phyloP scores from a whole-genome alignment of 1,140 invertebrate species.

The Drosophila pandora region DNA sequence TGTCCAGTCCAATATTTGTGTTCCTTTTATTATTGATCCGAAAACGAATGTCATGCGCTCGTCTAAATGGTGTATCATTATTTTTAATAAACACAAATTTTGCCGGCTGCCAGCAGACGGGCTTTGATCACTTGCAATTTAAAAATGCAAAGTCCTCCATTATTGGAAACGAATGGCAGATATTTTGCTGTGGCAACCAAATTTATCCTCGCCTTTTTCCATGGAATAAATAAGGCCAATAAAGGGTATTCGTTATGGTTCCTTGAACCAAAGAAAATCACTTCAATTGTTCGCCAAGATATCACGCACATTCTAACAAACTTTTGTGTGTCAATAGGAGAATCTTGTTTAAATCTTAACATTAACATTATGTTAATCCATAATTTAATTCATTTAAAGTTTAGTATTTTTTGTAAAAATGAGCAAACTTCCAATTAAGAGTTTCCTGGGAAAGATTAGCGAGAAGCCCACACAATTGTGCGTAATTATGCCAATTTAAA shows the following conservation, averaged over 20 bases:
- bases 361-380: not conserved
- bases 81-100: conserved; percentile 55
- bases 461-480: conserved; percentile 59
- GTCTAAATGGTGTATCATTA: conserved; percentile 43
- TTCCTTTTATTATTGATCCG: conserved; percentile 20
- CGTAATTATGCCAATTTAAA: conserved; percentile 72
- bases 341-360: no score
- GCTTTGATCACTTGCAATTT: conserved; percentile 52
- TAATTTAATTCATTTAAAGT: not conserved
- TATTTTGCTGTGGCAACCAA: conserved; percentile 35
- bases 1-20: not conserved
- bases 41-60: conserved; percentile 3
- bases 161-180: conserved; percentile 8
- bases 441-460: conserved; percentile 21
- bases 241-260: conserved; percentile 17
- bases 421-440: not conserved
- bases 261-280: not conserved
- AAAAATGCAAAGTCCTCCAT: conserved; percentile 22
- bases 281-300: not conserved
- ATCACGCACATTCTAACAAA: not conserved
- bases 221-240: conserved; percentile 39
- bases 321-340: not conserved
- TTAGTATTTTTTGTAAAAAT: not conserved
- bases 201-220: conserved; percentile 7
- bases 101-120: not conserved